phyloP scores from a whole-genome alignment of 2,113 vertebrate genomes.

The Lonchura striata region DNA sequence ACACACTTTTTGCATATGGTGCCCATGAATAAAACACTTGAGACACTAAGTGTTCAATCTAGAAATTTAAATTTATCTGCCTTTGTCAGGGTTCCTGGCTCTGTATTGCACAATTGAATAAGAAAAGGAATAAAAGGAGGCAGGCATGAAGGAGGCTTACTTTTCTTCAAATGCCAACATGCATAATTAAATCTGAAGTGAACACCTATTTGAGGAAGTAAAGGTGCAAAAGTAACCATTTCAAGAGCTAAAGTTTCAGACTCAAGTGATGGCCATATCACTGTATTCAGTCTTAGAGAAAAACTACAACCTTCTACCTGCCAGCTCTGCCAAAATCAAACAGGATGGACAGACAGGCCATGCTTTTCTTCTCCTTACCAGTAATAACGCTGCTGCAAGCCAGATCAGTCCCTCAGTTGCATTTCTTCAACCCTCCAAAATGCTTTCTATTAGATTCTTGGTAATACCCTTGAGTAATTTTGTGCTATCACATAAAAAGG shows the following conservation, averaged over 20 bases:
- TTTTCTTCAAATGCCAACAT: background rate
- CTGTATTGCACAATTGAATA: background rate
- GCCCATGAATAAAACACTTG: slow-evolving; percentile 53
- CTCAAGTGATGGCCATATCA: background rate
- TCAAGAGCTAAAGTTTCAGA: background rate
- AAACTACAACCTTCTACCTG: background rate
- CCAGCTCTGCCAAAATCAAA: background rate
- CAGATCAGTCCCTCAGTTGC: background rate
- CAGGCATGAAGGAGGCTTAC: background rate
- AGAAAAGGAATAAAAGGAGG: background rate
- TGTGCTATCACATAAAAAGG: background rate
- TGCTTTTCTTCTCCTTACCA: background rate
- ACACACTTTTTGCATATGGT: slow-evolving; percentile 43
- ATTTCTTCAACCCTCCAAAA: background rate
- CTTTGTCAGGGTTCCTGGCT: background rate
- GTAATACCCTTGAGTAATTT: background rate
- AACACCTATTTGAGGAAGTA: background rate
- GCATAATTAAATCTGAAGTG: background rate
- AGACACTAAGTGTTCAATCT: slow-evolving; percentile 16
- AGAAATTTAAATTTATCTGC: slow-evolving; percentile 33
- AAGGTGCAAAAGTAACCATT: background rate
- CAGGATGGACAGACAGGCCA: background rate
- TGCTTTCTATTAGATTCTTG: background rate
- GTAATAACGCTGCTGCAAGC: background rate
- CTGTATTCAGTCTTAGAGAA: background rate